Percentiles rank a stretch among this genome's conserved stretches.
Evolutionary conservation across 2,797 vertebrate species (phyloP).

Genomic region (Scomberomorus guttatus): DNA sequence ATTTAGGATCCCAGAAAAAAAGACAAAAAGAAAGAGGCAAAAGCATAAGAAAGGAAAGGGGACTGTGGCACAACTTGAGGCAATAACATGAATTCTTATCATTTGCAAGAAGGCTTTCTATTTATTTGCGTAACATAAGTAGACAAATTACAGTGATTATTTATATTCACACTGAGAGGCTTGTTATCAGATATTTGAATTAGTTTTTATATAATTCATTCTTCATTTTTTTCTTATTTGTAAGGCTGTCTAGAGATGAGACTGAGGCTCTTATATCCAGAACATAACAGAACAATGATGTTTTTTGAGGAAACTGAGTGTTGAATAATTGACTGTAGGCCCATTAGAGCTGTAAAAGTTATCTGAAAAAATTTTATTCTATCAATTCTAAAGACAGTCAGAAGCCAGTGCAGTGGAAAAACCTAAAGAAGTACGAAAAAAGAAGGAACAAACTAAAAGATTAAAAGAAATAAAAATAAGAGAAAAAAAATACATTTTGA

Average conservation of each 20-base stretch:
- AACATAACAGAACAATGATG: neutral
- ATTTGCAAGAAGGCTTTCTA: neutral
- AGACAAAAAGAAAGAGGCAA: neutral
- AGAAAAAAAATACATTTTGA: neutral
- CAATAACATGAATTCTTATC: neutral
- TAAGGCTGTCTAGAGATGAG: too few species aligned
- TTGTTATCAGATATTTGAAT: neutral
- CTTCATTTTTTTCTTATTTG: neutral
- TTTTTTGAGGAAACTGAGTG: too few species aligned
- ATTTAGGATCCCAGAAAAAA: conserved; percentile 6
- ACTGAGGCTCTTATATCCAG: too few species aligned
- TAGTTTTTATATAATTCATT: neutral
- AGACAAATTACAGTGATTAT: neutral
- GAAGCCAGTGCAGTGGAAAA: neutral
- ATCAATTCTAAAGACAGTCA: neutral
- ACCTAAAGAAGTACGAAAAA: too few species aligned
- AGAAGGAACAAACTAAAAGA: too few species aligned
- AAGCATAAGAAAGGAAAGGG: neutral
- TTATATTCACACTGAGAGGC: neutral
- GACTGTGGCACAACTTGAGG: neutral
- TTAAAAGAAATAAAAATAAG: neutral
- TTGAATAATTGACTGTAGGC: too few species aligned
- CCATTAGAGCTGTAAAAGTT: too few species aligned
- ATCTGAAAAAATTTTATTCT: too few species aligned
- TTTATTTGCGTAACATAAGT: neutral